Conservation (phyloP, 2,113 vertebrate genomes). For the Henicopernis longicauda region DNA sequence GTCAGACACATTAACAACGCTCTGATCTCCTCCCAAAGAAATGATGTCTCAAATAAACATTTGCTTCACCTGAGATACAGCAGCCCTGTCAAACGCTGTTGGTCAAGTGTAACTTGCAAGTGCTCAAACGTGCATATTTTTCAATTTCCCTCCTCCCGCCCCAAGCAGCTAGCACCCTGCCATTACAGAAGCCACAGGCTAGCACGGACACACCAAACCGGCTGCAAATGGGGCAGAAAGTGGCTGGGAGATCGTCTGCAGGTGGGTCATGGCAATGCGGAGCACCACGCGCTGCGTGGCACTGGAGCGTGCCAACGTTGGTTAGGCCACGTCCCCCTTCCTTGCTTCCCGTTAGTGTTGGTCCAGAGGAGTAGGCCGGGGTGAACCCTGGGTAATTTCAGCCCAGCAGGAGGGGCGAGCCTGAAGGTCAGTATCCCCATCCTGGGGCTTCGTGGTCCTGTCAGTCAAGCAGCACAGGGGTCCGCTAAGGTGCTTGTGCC, state of each 20-base stretch:
- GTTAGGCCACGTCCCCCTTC: accelerated
- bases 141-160: background rate
- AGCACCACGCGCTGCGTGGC: background rate
- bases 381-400: accelerated
- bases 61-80: background rate
- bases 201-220: accelerated
- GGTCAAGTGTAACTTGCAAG: background rate
- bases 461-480: too few relatives aligned
- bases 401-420: accelerated
- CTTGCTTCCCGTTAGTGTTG: accelerated
- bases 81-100: background rate
- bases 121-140: accelerated
- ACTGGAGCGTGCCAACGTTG: accelerated
- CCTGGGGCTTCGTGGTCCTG: accelerated
- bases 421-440: background rate
- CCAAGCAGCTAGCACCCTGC: background rate
- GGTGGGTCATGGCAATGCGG: accelerated
- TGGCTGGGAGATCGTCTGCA: background rate
- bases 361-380: accelerated
- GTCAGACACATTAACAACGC: background rate
- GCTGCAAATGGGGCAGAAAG: accelerated
- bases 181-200: background rate
- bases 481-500: background rate
- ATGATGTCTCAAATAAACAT: background rate
- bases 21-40: background rate